Percentiles rank a stretch among this genome's conserved stretches.
Evolutionary conservation across 2,888 invertebrate species (phyloP).

Genomic region (Aphidius colemani): DNA sequence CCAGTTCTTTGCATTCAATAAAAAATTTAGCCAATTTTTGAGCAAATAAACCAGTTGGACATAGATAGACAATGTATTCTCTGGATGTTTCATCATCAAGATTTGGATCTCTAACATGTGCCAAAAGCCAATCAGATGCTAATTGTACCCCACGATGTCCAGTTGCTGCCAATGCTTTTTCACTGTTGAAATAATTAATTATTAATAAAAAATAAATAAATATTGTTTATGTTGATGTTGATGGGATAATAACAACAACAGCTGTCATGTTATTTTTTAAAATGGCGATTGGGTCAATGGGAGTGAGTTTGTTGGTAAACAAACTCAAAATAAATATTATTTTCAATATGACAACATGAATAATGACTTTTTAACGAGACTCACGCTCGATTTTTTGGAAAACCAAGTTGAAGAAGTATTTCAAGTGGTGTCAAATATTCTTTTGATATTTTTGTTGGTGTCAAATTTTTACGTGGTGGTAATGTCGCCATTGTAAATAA

Average conservation of each 20-base stretch:
- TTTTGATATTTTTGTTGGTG: slow-evolving; percentile 74
- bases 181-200: slow-evolving; percentile 62
- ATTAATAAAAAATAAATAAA: slow-evolving; percentile 2
- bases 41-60: slow-evolving; percentile 78
- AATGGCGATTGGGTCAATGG: slow-evolving; percentile 17
- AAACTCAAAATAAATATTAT: background rate
- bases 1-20: slow-evolving; percentile 74
- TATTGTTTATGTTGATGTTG: background rate
- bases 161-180: slow-evolving; percentile 88
- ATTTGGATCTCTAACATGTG: slow-evolving; percentile 84
- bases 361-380: slow-evolving; percentile 54
- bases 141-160: slow-evolving; percentile 86
- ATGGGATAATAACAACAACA: slow-evolving; percentile 37
- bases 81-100: slow-evolving; percentile 78
- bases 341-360: background rate
- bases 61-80: slow-evolving; percentile 86
- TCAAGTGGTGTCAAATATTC: slow-evolving; percentile 78
- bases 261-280: slow-evolving; percentile 45
- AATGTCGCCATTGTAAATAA: slow-evolving; percentile 69
- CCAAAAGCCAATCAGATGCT: slow-evolving; percentile 88
- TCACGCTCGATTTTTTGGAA: slow-evolving; percentile 87
- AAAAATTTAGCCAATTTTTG: slow-evolving; percentile 78
- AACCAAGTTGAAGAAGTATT: slow-evolving; percentile 86
- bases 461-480: slow-evolving; percentile 77
- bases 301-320: slow-evolving; percentile 1